phyloP scores from a whole-genome alignment of 2,888 invertebrate species.

The Conchocele bisecta region DNA sequence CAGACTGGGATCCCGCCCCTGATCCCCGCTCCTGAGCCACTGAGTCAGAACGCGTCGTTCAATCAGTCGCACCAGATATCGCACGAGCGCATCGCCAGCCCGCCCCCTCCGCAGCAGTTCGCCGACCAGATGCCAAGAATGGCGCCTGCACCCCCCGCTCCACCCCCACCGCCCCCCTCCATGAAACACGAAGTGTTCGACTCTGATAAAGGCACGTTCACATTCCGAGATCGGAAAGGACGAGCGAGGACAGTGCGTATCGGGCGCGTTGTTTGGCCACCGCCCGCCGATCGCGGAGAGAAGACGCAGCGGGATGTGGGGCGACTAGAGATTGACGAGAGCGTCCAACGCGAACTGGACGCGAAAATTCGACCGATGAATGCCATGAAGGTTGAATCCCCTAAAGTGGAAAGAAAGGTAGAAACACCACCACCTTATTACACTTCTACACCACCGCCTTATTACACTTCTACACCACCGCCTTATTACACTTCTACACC shows the following conservation, averaged over 20 bases:
- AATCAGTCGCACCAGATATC: conserved; percentile 34
- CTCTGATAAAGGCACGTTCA: conserved; percentile 70
- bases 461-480: too few species aligned
- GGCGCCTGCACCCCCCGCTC: conserved; percentile 81
- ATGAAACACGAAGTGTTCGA: conserved; percentile 56
- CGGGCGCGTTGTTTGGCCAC: conserved; percentile 90
- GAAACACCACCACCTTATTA: too few species aligned
- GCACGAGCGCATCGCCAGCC: conserved; percentile 59
- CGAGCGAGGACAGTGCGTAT: conserved; percentile 97
- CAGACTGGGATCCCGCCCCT: conserved; percentile 32
- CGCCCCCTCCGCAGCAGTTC: conserved; percentile 61
- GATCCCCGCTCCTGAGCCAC: conserved; percentile 75
- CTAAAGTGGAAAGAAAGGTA: conserved; percentile 59
- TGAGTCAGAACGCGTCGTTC: conserved; percentile 74
- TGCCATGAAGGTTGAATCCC: conserved; percentile 60
- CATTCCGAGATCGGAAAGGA: conserved; percentile 88
- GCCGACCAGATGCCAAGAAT: conserved; percentile 59
- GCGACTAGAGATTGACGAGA: conserved; percentile 78
- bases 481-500: too few species aligned
- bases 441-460: too few species aligned
- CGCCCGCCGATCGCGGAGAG: conserved; percentile 88
- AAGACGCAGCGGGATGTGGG: conserved; percentile 82
- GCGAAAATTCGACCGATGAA: conserved; percentile 61
- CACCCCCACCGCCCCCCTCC: conserved; percentile 88
- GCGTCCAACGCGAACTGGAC: conserved; percentile 70